Conservation (phyloP, 2,888 invertebrate species). For the Lepeophtheirus nordmannii region DNA sequence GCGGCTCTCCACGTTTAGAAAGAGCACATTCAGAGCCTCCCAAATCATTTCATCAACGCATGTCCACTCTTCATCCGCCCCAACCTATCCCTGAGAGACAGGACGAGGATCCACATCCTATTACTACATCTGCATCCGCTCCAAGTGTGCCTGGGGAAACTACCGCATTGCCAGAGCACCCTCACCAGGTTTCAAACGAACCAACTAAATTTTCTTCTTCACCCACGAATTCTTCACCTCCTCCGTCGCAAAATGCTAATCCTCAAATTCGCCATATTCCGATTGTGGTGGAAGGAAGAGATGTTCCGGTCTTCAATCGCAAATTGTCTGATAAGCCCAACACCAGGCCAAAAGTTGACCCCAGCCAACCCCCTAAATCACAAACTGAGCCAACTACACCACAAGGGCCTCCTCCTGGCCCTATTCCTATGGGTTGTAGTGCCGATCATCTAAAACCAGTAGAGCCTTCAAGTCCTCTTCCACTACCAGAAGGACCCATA, state of each 20-base stretch:
- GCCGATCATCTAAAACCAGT: background rate
- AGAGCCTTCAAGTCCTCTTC: conserved; percentile 12
- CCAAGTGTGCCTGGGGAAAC: conserved; percentile 1
- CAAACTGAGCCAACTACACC: conserved; percentile 18
- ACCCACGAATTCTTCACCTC: no score
- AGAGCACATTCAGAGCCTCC: conserved; percentile 19
- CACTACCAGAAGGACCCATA: conserved; percentile 9
- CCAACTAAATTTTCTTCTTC: no score
- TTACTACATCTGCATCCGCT: conserved; percentile 15
- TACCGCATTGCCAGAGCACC: no score
- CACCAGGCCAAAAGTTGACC: background rate
- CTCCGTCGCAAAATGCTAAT: background rate
- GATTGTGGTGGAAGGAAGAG: conserved; percentile 69
- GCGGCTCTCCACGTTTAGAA: background rate
- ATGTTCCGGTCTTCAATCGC: conserved; percentile 46
- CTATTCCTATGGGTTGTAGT: conserved; percentile 16
- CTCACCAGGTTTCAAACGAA: no score
- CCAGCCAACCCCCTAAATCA: background rate
- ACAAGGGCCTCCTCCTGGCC: conserved; percentile 12
- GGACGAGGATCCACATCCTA: background rate
- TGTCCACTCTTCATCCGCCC: background rate
- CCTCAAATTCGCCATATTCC: conserved; percentile 61
- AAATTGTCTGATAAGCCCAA: background rate
- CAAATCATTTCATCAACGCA: conserved; percentile 8
- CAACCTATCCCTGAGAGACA: background rate